Base-by-base conservation (phyloP, 2,797 vertebrate species). In the Saguinus oedipus region DNA sequence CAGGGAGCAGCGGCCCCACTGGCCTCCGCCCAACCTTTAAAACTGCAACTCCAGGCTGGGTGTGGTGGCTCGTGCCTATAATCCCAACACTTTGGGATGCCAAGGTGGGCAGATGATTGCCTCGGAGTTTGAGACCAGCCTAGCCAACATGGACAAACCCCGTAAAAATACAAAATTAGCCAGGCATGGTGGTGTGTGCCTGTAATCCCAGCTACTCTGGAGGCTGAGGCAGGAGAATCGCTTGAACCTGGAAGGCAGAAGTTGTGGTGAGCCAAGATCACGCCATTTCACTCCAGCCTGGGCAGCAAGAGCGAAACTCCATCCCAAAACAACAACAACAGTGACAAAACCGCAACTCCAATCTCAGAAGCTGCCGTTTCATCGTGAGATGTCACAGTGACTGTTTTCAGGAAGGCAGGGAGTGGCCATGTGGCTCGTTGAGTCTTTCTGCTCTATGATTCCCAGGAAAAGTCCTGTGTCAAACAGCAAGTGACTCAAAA, bases 301-400 rank as follows among this genome's bases (percentile, higher is more conserved):
- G 33, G 30, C 30, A 68, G 17, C 61, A n/a, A 68, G 61, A n/a
- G 15, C 2, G 30, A 33, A n/a, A 68, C 61, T 68, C 33, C 30
- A 17, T 68, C 15, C n/a, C 33, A 68, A 19, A 68, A 68, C 13
- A n/a, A 68, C 14, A 1, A 17, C 30, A 1, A 15, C 14, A 8
- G 13, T 15, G 27, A 61, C 11, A 30, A 61, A 30, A 30, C 12
- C 5, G 0, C 15, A 68, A 4, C 33, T 68, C 61, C 76, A 20
- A n/a, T 24, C 26, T 64, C n/a, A 33, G 19, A 46, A 57, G 78
- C 64, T 10, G 2, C 10, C 12, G 0, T 74, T 89, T 87, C 44
- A 26, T 64, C 81, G 48, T 33, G 72, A 96, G 94, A 95, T 87
- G 90, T 76, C 90, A 50, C 82, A 42, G 44, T 39, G 55, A 82